Evolutionary conservation across 2,797 vertebrate species (phyloP).

Genomic region (Crax fasciolata): DNA sequence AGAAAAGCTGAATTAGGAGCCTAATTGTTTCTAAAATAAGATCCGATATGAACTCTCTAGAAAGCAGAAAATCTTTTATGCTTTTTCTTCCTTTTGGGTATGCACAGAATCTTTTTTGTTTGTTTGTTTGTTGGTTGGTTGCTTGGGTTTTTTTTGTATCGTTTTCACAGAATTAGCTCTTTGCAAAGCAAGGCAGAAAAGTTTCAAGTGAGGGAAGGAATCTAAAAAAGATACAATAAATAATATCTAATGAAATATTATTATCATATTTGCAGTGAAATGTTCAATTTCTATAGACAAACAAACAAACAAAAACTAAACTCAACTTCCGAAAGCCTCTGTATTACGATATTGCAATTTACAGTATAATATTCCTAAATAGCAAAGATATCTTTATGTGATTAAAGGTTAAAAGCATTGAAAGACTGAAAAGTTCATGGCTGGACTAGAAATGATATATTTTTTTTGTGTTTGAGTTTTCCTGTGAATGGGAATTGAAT

Average conservation of each 20-base stretch:
- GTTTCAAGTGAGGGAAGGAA: neutral
- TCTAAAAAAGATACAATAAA: neutral
- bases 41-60: neutral
- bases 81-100: neutral
- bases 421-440: neutral
- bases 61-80: neutral
- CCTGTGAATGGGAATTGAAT: neutral
- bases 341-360: neutral
- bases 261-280: neutral
- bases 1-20: neutral
- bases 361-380: neutral
- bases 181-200: neutral
- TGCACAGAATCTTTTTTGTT: accelerated
- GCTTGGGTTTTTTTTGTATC: neutral
- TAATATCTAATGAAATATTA: neutral
- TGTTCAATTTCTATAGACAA: neutral
- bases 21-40: neutral
- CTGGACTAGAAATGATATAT: neutral
- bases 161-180: neutral
- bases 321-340: neutral
- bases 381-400: neutral
- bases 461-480: constrained; percentile 17
- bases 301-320: neutral
- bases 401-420: neutral
- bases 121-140: no score